Conservation (phyloP, 2,888 invertebrate species). For the Latrodectus elegans region DNA sequence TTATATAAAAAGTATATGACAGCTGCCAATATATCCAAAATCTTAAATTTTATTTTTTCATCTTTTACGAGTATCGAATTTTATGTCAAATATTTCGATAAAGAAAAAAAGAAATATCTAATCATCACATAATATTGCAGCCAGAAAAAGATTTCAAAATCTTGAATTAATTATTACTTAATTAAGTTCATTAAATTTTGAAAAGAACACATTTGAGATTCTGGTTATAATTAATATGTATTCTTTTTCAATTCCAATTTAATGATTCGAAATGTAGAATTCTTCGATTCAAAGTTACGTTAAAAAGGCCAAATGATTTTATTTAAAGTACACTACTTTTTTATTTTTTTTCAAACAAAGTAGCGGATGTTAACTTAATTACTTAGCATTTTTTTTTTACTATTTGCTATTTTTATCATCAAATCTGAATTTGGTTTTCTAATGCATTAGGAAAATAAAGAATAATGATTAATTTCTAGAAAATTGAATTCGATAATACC, state of each 20-base stretch:
- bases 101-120: no score
- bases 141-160: background rate
- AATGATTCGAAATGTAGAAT: background rate
- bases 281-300: background rate
- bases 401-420: background rate
- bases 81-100: background rate
- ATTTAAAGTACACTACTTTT: background rate
- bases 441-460: conserved; percentile 26
- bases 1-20: background rate
- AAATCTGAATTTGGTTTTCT: background rate
- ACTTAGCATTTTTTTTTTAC: background rate
- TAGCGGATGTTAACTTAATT: background rate
- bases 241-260: conserved; percentile 2
- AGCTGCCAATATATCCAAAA: conserved; percentile 1
- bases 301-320: background rate
- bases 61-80: background rate
- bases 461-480: conserved; percentile 26
- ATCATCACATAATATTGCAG: background rate
- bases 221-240: background rate
- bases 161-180: conserved; percentile 1
- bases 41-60: background rate
- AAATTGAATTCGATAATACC: conserved; percentile 49
- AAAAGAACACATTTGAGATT: background rate
- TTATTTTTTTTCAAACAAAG: background rate
- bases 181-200: background rate